Evolutionary conservation across 2,797 vertebrate genomes (phyloP), one percentile per base, ranked within the genome.

Genomic region (Falco columbarius): DNA sequence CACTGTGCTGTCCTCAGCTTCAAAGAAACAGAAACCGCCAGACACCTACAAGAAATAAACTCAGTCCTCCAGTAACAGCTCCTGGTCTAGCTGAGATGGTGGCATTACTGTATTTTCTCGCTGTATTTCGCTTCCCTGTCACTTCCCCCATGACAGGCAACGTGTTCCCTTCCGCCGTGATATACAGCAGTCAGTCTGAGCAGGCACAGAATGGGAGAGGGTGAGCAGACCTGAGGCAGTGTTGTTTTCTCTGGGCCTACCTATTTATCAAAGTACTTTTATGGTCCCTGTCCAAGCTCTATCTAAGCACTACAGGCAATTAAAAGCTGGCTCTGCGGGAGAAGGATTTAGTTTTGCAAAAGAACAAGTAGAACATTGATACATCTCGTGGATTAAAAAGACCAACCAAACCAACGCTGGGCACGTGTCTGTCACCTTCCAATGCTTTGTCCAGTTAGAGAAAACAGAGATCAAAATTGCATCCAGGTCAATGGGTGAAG

Each of bases 1-100:
- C 40, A 2, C 79, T 55, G 46, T 27, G 30, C 68, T 77, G 30
- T 83, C 75, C 79, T 77, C 72, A 58, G 71, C 93, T 90, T 93
- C 90, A 93, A 72, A 96, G 81, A 92, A 94, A 77, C 34, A 83
- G 83, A 94, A 95, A 92, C 65, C 65, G 92, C 81, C 51, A 84
- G 84, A 36, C 13, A 85, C 62, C 88, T 76, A 1, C 32, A 89
- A 89, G 70, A 95, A 92, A 63, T 72, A 86, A 86, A 90, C 59
- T 47, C 73, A 87, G 42, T 22, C 16, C 68, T 91, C 49, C 86
- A 44, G 58, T 58, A 91, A 89, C 14, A 95, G 76, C 66, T 90
- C 86, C 86, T 65, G 70, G n/a, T 40, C 74, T 47, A 19, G 29
- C 54, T 26, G 66, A 86, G 65, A 21, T 11, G 38, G 34, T 47